Conservation (phyloP, 2,797 vertebrate species). For the Schizothorax lantsangensis region DNA sequence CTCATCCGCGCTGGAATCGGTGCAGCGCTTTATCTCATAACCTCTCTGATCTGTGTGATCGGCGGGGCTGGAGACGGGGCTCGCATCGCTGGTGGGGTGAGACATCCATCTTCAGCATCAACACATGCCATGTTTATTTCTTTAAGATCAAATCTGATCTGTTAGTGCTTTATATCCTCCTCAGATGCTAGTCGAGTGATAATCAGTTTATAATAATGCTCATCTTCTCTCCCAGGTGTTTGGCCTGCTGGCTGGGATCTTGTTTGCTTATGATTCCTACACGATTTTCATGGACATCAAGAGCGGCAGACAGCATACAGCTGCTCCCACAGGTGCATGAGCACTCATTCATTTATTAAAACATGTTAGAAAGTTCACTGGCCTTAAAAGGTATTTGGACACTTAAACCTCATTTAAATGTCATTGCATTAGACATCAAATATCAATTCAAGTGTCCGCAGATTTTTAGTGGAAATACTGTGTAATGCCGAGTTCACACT, state of each 20-base stretch:
- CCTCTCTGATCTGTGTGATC: constrained; percentile 75
- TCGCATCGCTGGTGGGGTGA: constrained; percentile 77
- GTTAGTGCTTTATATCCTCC: background rate
- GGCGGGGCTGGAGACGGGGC: constrained; percentile 68
- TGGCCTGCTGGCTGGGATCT: constrained; percentile 73
- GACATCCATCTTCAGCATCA: constrained; percentile 48
- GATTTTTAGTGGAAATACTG: background rate
- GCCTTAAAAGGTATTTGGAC: background rate
- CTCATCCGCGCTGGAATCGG: constrained; percentile 73
- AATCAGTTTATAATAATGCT: background rate
- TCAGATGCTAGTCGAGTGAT: background rate
- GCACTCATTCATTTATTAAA: background rate
- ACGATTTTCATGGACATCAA: constrained; percentile 68
- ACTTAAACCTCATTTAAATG: background rate
- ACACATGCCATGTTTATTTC: background rate
- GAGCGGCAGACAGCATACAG: constrained; percentile 65
- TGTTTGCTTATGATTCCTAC: constrained; percentile 80
- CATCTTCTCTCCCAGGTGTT: constrained; percentile 72
- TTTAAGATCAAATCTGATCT: background rate
- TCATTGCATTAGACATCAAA: background rate
- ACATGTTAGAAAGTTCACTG: background rate
- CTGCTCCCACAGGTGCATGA: constrained; percentile 69
- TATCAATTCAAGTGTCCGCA: background rate
- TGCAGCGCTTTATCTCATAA: constrained; percentile 74
- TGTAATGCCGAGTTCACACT: background rate